Conservation (phyloP, 1,140 invertebrate genomes). For the Kradibia gibbosae region DNA sequence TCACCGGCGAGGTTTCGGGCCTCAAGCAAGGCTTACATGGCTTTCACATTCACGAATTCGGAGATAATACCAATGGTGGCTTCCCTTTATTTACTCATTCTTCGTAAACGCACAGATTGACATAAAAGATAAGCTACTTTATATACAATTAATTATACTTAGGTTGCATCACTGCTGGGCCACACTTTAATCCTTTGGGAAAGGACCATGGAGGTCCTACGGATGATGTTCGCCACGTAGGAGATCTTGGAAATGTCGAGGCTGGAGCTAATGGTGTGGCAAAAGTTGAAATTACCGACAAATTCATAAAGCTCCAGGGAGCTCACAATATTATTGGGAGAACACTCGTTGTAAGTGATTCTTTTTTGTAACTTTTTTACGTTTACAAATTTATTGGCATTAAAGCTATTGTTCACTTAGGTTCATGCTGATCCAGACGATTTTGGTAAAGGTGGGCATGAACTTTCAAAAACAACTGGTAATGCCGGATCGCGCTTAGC, state of each 20-base stretch:
- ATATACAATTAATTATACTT: conserved; percentile 13
- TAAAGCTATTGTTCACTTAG: conserved; percentile 59
- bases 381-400: conserved; percentile 21
- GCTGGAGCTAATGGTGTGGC: conserved; percentile 82
- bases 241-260: conserved; percentile 93
- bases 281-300: conserved; percentile 85
- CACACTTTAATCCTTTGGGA: conserved; percentile 94
- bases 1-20: conserved; percentile 82
- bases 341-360: conserved; percentile 83
- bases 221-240: conserved; percentile 85
- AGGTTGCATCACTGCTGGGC: conserved; percentile 95
- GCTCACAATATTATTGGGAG: conserved; percentile 88
- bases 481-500: conserved; percentile 96
- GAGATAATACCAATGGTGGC: conserved; percentile 91
- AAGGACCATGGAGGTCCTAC: conserved; percentile 90
- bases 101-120: not conserved
- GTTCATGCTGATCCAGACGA: conserved; percentile 96
- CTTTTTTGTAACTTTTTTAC: not conserved
- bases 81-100: not conserved
- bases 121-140: not conserved
- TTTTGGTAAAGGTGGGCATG: conserved; percentile 93
- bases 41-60: conserved; percentile 98
- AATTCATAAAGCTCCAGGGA: conserved; percentile 82
- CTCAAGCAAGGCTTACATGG: conserved; percentile 84
- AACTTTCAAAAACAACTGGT: conserved; percentile 95